Conservation (phyloP, 2,888 invertebrate genomes). For the Lottia gigantea region DNA sequence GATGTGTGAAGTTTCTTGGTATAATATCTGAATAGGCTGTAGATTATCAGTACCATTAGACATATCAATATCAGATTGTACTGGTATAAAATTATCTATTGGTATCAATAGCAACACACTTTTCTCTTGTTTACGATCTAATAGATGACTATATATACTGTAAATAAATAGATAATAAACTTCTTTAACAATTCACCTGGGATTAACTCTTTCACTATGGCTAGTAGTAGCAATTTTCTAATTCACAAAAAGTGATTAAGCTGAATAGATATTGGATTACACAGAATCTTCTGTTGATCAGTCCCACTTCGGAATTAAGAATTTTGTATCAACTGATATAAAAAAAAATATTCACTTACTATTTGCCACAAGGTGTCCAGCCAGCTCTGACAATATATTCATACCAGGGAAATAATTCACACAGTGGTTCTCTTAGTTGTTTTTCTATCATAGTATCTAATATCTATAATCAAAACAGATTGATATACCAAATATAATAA, state of each 20-base stretch:
- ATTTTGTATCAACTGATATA: too few relatives aligned
- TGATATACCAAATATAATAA: background rate
- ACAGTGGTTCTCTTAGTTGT: conserved; percentile 50
- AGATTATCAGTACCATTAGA: conserved; percentile 23
- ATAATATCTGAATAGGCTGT: conserved; percentile 61
- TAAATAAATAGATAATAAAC: conserved; percentile 26
- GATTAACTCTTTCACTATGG: too few relatives aligned
- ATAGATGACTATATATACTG: conserved; percentile 91
- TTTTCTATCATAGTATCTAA: conserved; percentile 72
- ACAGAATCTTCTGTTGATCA: too few relatives aligned
- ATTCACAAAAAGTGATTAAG: too few relatives aligned
- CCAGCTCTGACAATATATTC: conserved; percentile 95
- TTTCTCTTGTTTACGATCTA: conserved; percentile 87
- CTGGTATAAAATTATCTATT: conserved; percentile 76
- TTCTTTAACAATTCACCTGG: too few relatives aligned
- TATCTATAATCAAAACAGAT: conserved; percentile 43
- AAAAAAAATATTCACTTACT: conserved; percentile 74
- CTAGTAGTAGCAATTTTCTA: too few relatives aligned
- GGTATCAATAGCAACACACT: conserved; percentile 87
- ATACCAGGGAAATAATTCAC: conserved; percentile 87
- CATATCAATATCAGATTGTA: conserved; percentile 31
- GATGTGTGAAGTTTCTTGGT: conserved; percentile 78
- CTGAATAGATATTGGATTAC: too few relatives aligned
- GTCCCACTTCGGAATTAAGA: too few relatives aligned
- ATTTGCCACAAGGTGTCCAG: conserved; percentile 91